phyloP scores from a whole-genome alignment of 2,888 invertebrate genomes.

The Epiblema foenella region DNA sequence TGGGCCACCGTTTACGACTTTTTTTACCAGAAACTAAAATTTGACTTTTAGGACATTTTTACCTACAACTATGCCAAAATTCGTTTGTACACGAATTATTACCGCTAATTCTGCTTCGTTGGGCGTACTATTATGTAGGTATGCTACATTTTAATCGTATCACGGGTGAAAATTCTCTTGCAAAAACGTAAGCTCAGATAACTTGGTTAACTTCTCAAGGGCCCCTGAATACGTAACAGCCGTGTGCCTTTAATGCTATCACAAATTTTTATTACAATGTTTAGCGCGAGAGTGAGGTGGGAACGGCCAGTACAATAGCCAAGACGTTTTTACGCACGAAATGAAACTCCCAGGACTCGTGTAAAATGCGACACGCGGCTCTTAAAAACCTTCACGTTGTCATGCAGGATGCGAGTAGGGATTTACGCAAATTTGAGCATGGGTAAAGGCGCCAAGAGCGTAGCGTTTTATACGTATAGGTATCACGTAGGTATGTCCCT shows the following conservation, averaged over 20 bases:
- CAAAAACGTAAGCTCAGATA: slow-evolving; percentile 7
- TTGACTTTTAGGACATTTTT: no score
- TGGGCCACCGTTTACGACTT: no score
- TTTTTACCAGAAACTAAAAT: no score
- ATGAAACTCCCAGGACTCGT: slow-evolving; percentile 26
- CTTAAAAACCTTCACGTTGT: slow-evolving; percentile 13
- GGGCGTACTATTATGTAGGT: no score
- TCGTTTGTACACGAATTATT: no score
- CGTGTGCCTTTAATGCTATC: slow-evolving; percentile 25
- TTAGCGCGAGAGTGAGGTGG: slow-evolving; percentile 32
- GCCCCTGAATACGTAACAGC: slow-evolving; percentile 11
- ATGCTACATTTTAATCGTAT: neutral
- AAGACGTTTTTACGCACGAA: slow-evolving; percentile 36
- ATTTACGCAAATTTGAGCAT: slow-evolving; percentile 23
- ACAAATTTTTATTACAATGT: slow-evolving; percentile 37
- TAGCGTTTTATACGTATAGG: no score
- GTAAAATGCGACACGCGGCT: slow-evolving; percentile 6
- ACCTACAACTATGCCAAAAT: no score
- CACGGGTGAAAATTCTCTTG: neutral
- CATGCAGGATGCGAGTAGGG: slow-evolving; percentile 17
- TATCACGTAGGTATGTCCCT: neutral
- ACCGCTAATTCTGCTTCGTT: no score
- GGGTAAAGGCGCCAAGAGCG: neutral
- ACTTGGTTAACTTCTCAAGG: slow-evolving; percentile 15
- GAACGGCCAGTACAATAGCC: slow-evolving; percentile 34